Percentiles rank a stretch among this genome's conserved stretches.
Conservation (phyloP, 1,140 invertebrate species). For the Ylistrum balloti region DNA sequence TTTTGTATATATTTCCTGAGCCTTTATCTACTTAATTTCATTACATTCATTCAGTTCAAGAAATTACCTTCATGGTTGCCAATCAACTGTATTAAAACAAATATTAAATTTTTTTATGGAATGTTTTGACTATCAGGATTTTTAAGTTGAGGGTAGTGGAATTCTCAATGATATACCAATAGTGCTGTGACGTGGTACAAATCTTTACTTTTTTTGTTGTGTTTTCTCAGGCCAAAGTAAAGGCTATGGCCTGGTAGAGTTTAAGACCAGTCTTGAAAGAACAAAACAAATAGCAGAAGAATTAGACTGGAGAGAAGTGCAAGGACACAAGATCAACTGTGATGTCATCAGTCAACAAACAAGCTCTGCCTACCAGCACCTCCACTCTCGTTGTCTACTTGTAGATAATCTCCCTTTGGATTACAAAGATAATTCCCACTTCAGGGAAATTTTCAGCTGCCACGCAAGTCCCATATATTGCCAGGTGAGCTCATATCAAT, state of each 20-base stretch:
- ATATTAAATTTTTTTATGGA: too few relatives aligned
- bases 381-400: slow-evolving; percentile 85
- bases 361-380: slow-evolving; percentile 82
- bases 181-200: too few relatives aligned
- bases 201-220: background rate
- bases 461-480: slow-evolving; percentile 85
- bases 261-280: slow-evolving; percentile 80
- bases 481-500: slow-evolving; percentile 84
- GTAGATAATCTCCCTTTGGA: slow-evolving; percentile 84
- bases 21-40: too few relatives aligned
- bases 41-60: too few relatives aligned
- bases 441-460: slow-evolving; percentile 84
- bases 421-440: slow-evolving; percentile 84
- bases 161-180: too few relatives aligned
- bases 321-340: slow-evolving; percentile 83
- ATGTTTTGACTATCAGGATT: too few relatives aligned
- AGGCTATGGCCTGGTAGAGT: slow-evolving; percentile 87
- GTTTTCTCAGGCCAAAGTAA: slow-evolving; percentile 83
- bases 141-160: too few relatives aligned
- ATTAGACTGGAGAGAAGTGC: slow-evolving; percentile 83
- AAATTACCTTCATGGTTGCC: too few relatives aligned
- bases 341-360: slow-evolving; percentile 81
- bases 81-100: too few relatives aligned
- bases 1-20: too few relatives aligned
- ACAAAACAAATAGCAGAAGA: slow-evolving; percentile 82